Percentiles rank a stretch among this genome's conserved stretches.
phyloP scores from a whole-genome alignment of 1,140 invertebrate species.

The Hesperophylax magnus region DNA sequence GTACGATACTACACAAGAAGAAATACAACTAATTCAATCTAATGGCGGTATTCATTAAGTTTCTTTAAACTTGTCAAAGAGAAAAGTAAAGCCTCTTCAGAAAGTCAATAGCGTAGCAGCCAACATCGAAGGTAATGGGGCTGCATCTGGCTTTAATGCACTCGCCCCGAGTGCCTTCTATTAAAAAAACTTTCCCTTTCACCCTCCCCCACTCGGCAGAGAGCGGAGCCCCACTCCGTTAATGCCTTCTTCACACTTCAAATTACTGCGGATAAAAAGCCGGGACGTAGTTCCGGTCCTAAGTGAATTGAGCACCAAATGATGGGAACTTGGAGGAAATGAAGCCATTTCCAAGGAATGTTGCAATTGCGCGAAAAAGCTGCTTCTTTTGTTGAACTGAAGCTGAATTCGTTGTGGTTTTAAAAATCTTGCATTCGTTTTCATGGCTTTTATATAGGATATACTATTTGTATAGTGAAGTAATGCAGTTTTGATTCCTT shows the following conservation, averaged over 20 bases:
- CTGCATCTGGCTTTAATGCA: constrained; percentile 1
- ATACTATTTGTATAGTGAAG: too few species aligned
- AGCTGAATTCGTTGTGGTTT: too few species aligned
- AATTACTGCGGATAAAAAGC: constrained; percentile 7
- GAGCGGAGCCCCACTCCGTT: neutral
- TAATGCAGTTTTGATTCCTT: too few species aligned
- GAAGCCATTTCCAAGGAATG: constrained; percentile 2
- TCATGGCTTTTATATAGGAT: too few species aligned
- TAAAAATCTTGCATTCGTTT: too few species aligned
- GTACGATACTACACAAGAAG: too few species aligned
- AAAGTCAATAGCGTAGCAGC: too few species aligned
- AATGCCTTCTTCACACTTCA: constrained; percentile 15
- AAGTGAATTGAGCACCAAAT: constrained; percentile 5
- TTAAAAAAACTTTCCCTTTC: neutral
- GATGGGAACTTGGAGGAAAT: neutral
- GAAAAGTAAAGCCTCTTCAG: too few species aligned
- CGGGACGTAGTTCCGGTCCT: neutral
- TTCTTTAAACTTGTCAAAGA: too few species aligned
- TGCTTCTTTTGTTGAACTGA: too few species aligned
- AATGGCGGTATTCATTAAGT: too few species aligned
- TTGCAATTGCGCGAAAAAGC: neutral
- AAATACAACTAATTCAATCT: too few species aligned
- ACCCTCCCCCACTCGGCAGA: neutral
- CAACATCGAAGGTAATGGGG: neutral
- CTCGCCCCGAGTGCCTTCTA: neutral